Evolutionary conservation across 92 coral and sea anemone genomes (phyloP), one percentile per base, ranked within the genome.

Genomic region (Anthopleura xanthogrammica): DNA sequence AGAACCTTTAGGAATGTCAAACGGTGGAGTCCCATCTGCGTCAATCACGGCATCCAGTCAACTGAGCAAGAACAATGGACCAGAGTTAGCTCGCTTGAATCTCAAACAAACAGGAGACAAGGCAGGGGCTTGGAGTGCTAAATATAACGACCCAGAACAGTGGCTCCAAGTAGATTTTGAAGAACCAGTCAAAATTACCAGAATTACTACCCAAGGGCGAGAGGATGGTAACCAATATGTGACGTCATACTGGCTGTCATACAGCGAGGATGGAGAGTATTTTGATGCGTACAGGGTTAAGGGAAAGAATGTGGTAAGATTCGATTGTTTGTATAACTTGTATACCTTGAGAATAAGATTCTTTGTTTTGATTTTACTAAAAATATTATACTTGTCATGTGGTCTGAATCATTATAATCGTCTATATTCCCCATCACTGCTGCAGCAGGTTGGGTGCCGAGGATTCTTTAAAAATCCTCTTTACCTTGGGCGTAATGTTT

Each of bases 41-140:
- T 79, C 91, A 2, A 90, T 92, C 57, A 82, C 91, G 12, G 93
- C 78, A 11, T 87, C 90, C 48, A 92, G 95, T 41, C 87, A 90
- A 36, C 86, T 88, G 82, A 92, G 88, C 84, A 85, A 58, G 6
- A 82, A 92, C 80, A 86, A 89, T 76, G 91, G 95, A 42, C 93
- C 93, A n/a, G 87, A 82, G 20, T 84, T 92, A 42, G 95, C 91
- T 84, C 89, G 95, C 24, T 89, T 92, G 22, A 80, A 92, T 52
- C 16, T 74, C 17, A 81, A 80, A 17, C 58, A 29, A 19, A 74
- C 62, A 2, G 93, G 93, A 5, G 79, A 41, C 54, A 87, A 87
- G 24, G 52, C 40, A 14, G 95, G 93, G 5, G 91, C 91, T 2
- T 92, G 95, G 95, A 90, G 91, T 24, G 89, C 95, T 41, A 90